These are phyloP conservation scores for Thermophis baileyi DNA, from an alignment of 2,113 vertebrate genomes.

Conservation along the genomic window DNA sequence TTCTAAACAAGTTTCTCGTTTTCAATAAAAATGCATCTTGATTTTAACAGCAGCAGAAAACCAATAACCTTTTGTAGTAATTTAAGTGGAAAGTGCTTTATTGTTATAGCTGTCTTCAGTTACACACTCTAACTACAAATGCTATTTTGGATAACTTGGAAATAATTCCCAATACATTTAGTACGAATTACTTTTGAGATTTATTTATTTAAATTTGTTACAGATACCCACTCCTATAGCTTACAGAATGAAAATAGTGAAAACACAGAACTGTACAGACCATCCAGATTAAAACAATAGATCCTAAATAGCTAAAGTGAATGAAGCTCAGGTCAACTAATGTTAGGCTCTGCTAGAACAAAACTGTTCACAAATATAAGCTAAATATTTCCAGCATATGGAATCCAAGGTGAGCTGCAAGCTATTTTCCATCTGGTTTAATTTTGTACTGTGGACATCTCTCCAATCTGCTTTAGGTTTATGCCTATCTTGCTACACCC, in stretches of 20 bases:
- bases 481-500: background rate
- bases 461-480: background rate
- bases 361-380: background rate
- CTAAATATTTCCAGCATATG: background rate
- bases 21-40: background rate
- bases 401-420: background rate
- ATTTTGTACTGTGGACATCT: background rate
- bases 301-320: background rate
- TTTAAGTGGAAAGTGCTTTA: background rate
- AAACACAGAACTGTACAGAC: background rate
- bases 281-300: background rate
- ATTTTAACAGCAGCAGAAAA: background rate
- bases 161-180: background rate
- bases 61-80: background rate
- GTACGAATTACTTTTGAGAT: background rate
- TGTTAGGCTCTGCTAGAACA: background rate
- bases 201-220: background rate
- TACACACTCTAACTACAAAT: background rate
- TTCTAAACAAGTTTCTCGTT: background rate
- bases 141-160: background rate
- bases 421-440: background rate
- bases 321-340: background rate
- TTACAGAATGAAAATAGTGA: background rate
- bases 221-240: background rate
- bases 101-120: background rate